Evolutionary conservation across 2,888 invertebrate genomes (phyloP), one percentile per base, ranked within the genome.

Genomic region (Tinea semifulvella): DNA sequence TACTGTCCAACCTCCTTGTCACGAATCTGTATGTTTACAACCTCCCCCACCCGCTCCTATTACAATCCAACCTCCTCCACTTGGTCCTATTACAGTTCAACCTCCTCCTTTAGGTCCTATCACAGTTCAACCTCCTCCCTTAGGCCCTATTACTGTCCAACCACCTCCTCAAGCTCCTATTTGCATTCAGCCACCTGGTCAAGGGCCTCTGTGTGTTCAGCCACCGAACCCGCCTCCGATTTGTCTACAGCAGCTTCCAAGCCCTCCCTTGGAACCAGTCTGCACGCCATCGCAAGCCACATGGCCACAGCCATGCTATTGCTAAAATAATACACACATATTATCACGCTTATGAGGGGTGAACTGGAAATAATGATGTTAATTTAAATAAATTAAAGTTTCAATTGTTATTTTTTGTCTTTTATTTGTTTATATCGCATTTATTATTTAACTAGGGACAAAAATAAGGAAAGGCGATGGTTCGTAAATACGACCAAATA

Each of bases 1-100:
- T 54, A 67, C 67, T 60, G 61, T 79, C n/a, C 73, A 73, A 49
- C 71, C 69, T 3, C 75, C 75, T 3, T 46, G 54, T 0, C 61
- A 62, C 5, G 68, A 71, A 1, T 67, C 73, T 2, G 54, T 75
- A 50, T 57, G 62, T 46, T 60, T 75, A 20, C 69, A 75, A 53
- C 57, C 69, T 17, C 77, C 79, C 1, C 59, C 70, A 1, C 48
- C 47, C 0, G 35, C 26, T 20, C 50, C 49, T 3, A 19, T 49
- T 11, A 42, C 40, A 7, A 22, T 49, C 13, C 49, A 52, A 42
- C 42, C 47, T 20, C 49, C 52, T 10, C 46, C 48, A 19, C 64
- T 63, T 2, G 48, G 63, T 1, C 74, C 74, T 2, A 57, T 79
- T 13, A 38, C 42, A 2, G 35, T 48, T 10, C 46, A 48, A 22